phyloP scores from a whole-genome alignment of 2,797 vertebrate genomes.

The Oreochromis grahami region DNA sequence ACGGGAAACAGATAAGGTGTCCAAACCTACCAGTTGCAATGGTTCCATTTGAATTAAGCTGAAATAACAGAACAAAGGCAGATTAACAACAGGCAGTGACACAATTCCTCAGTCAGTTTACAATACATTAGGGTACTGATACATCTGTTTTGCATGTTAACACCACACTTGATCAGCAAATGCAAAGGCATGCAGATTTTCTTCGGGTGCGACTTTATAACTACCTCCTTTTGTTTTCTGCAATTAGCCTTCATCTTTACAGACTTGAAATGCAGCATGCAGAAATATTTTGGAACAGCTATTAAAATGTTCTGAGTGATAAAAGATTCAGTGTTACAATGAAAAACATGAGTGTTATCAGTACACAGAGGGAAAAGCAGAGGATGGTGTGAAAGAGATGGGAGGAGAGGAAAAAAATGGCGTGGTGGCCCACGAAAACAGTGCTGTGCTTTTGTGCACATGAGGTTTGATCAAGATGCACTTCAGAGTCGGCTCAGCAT shows the following conservation, averaged over 20 bases:
- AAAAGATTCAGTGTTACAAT: neutral
- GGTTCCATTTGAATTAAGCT: constrained; percentile 56
- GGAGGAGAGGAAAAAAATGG: neutral
- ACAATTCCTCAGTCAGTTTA: neutral
- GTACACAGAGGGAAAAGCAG: neutral
- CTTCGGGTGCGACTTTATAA: neutral
- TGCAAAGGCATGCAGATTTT: neutral
- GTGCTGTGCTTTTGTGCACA: neutral
- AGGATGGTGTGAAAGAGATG: neutral
- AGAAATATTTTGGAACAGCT: neutral
- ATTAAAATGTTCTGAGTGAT: constrained; percentile 15
- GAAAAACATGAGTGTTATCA: neutral
- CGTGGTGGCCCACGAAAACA: neutral
- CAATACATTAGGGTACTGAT: neutral
- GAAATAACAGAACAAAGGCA: constrained; percentile 18
- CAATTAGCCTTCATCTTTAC: constrained; percentile 32
- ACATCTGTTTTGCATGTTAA: neutral
- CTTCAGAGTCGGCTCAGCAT: neutral
- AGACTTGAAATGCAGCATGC: constrained; percentile 45
- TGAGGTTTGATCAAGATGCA: neutral
- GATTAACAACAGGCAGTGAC: neutral
- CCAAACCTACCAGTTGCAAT: constrained; percentile 36
- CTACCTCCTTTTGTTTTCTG: constrained; percentile 17
- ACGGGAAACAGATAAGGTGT: neutral
- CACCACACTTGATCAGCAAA: neutral